Percentiles rank a stretch among this genome's conserved stretches.
Conservation (phyloP, 2,888 invertebrate species). For the Embidobia sp. region DNA sequence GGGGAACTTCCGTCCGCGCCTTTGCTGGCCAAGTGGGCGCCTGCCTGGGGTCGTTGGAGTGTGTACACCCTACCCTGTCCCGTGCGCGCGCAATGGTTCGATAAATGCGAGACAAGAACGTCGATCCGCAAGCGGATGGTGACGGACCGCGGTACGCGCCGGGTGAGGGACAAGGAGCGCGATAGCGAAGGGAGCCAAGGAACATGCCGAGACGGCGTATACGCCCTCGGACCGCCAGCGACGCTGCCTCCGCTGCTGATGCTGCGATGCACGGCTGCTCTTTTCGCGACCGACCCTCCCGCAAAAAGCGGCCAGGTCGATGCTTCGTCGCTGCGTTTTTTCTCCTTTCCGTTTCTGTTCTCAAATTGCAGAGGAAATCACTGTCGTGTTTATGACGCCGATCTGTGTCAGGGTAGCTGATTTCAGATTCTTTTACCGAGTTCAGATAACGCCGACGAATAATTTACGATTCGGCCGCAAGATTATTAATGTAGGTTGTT, state of each 20-base stretch:
- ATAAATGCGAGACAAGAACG: constrained; percentile 79
- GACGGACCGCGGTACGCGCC: constrained; percentile 27
- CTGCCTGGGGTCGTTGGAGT: constrained; percentile 72
- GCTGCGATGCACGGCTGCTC: constrained; percentile 6
- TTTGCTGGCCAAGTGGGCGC: constrained; percentile 70
- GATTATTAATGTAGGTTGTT: too few relatives aligned
- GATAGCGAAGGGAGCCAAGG: constrained; percentile 30
- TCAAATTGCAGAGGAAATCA: too few relatives aligned
- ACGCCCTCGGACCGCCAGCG: constrained; percentile 51
- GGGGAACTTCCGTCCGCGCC: constrained; percentile 70
- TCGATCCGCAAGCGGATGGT: constrained; percentile 69
- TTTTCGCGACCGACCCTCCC: neutral
- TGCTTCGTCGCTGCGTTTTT: too few relatives aligned
- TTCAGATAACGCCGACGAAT: too few relatives aligned
- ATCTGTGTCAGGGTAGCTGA: too few relatives aligned
- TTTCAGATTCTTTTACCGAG: too few relatives aligned
- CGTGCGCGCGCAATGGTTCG: constrained; percentile 81
- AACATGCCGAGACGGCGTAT: constrained; percentile 58
- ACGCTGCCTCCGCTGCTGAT: constrained; percentile 37
- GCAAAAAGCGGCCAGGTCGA: too few relatives aligned
- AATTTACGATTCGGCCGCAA: too few relatives aligned
- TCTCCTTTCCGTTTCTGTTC: too few relatives aligned
- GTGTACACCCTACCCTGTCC: constrained; percentile 74
- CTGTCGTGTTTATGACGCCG: too few relatives aligned
- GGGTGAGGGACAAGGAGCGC: constrained; percentile 23